Evolutionary conservation across 1,140 invertebrate genomes (phyloP).

Genomic region (Drosophila gunungcola): DNA sequence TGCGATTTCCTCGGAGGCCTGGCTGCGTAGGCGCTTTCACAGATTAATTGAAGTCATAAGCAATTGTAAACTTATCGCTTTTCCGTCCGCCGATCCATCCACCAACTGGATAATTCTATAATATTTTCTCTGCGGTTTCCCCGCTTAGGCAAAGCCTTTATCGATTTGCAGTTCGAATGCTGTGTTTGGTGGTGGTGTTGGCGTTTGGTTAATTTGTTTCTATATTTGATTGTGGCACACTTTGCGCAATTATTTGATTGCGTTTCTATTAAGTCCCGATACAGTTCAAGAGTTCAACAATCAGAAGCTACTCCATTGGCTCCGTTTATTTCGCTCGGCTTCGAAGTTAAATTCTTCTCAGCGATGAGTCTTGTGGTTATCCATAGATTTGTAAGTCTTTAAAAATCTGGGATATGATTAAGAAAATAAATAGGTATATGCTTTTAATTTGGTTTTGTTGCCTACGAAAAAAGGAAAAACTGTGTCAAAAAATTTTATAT

Average conservation of each 20-base stretch:
- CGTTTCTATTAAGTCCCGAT: constrained; percentile 81
- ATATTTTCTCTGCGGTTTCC: constrained; percentile 51
- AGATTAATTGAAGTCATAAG: constrained; percentile 84
- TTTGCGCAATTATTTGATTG: constrained; percentile 82
- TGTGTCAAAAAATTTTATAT: no score
- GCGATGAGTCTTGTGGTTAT: background rate
- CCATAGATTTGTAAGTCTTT: no score
- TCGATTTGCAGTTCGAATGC: constrained; percentile 45
- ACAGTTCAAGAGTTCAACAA: constrained; percentile 79
- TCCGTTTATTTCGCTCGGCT: constrained; percentile 40
- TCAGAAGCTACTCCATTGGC: constrained; percentile 66
- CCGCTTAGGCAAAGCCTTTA: constrained; percentile 12
- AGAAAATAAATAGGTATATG: no score
- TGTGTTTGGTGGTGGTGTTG: constrained; percentile 55
- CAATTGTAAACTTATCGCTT: constrained; percentile 83
- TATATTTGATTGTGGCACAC: constrained; percentile 83
- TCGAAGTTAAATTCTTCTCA: constrained; percentile 54
- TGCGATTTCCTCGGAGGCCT: constrained; percentile 8
- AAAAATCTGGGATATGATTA: no score
- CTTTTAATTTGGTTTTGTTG: no score
- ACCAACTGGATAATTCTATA: constrained; percentile 57
- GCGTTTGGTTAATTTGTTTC: constrained; percentile 76
- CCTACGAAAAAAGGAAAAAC: no score
- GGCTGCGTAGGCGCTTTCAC: constrained; percentile 81
- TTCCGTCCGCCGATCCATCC: constrained; percentile 52